phyloP scores from a whole-genome alignment of 1,140 invertebrate species.

The Cotesia vestalis region DNA sequence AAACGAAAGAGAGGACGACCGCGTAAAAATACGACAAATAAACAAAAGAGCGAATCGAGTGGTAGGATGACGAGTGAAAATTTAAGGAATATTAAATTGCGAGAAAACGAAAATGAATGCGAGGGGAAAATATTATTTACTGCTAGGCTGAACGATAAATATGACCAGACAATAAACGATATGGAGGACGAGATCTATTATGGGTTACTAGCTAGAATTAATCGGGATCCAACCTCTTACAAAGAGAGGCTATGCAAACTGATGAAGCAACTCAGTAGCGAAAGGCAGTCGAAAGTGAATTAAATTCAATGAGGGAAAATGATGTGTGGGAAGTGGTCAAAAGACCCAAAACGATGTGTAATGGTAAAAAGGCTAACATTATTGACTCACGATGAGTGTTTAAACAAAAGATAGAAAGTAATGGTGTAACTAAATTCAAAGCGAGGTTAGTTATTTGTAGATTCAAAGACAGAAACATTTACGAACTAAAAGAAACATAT shows the following conservation, averaged over 20 bases:
- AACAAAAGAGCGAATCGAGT: not conserved
- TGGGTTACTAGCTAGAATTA: constrained; percentile 12
- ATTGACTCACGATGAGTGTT: constrained; percentile 1
- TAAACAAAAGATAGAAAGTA: not conserved
- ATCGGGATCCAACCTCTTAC: constrained; percentile 5
- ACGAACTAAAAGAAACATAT: constrained; percentile 32
- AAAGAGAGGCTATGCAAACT: constrained; percentile 8
- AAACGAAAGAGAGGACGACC: constrained; percentile 7
- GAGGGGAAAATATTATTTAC: constrained; percentile 10
- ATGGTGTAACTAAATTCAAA: not conserved
- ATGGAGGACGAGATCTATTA: constrained; percentile 14
- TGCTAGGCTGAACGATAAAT: constrained; percentile 6
- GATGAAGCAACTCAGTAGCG: not conserved
- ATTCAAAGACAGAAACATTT: constrained; percentile 31
- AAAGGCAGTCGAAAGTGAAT: constrained; percentile 9
- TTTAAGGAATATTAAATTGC: not conserved
- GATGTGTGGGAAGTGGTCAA: constrained; percentile 22
- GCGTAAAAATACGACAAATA: not conserved
- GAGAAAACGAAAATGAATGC: not conserved
- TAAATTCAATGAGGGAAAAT: constrained; percentile 15
- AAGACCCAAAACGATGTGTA: constrained; percentile 15
- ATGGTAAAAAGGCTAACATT: constrained; percentile 1
- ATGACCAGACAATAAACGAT: not conserved
- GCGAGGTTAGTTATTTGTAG: constrained; percentile 32
- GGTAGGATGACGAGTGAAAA: not conserved